phyloP scores from a whole-genome alignment of 2,888 invertebrate genomes.

The Troilus luridus region DNA sequence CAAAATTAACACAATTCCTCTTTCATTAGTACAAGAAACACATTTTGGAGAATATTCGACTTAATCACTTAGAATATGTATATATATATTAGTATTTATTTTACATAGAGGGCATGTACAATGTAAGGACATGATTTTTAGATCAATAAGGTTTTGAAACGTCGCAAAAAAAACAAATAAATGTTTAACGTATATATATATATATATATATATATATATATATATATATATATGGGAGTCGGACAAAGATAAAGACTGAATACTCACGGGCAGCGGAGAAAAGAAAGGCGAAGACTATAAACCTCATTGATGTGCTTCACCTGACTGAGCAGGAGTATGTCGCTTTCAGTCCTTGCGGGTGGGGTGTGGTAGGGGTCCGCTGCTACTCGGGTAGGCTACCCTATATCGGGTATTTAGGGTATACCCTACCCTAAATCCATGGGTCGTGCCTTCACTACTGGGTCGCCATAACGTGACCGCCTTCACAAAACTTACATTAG shows the following conservation, averaged over 20 bases:
- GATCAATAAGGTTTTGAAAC: no score
- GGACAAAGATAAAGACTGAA: neutral
- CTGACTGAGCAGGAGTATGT: constrained; percentile 15
- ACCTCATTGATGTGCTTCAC: constrained; percentile 42
- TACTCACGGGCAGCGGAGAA: constrained; percentile 17
- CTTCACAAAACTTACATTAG: neutral
- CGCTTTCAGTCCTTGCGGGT: neutral
- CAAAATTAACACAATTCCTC: no score
- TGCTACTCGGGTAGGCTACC: neutral
- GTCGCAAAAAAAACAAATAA: no score
- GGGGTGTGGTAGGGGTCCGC: neutral
- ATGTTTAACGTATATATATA: no score
- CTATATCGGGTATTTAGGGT: neutral
- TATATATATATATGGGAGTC: no score
- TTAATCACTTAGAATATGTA: no score
- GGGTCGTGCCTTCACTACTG: neutral
- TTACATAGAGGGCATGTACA: no score
- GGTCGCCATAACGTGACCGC: neutral
- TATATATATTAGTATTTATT: no score
- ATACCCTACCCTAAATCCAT: neutral
- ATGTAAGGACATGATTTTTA: no score
- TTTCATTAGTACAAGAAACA: no score
- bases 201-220: no score
- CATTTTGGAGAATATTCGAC: no score
- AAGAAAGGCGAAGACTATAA: neutral